Percentiles rank a stretch among this genome's conserved stretches.
These are phyloP conservation scores for Onthophagus taurus DNA, from an alignment of 1,140 invertebrate genomes.

Conservation along the genomic window DNA sequence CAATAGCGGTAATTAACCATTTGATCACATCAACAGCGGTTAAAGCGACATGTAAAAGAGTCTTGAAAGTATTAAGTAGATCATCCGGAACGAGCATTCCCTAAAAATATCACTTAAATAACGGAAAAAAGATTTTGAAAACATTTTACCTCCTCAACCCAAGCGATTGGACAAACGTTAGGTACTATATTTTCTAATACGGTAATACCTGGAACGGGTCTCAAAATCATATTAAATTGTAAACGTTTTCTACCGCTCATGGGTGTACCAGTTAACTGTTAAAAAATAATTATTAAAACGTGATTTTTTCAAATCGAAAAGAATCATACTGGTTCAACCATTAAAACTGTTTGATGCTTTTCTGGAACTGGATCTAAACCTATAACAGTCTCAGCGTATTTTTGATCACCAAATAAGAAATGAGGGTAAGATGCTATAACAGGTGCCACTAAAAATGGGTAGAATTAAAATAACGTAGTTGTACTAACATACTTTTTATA, in stretches of 20 bases:
- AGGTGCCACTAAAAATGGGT: slow-evolving; percentile 5
- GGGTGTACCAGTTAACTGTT: slow-evolving; percentile 12
- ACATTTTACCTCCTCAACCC: background rate
- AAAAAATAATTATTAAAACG: background rate
- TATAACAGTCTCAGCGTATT: slow-evolving; percentile 5
- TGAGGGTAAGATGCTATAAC: slow-evolving; percentile 11
- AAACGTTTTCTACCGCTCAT: slow-evolving; percentile 7
- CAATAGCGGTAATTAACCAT: background rate
- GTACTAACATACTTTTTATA: background rate
- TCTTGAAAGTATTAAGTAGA: background rate
- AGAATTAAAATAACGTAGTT: background rate
- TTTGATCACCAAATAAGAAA: slow-evolving; percentile 6
- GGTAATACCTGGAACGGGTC: slow-evolving; percentile 9
- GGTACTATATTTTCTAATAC: background rate
- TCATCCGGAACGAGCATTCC: background rate
- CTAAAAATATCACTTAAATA: background rate
- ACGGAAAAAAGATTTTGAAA: background rate
- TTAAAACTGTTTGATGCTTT: slow-evolving; percentile 3
- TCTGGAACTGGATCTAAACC: slow-evolving; percentile 2
- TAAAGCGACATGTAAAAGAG: background rate
- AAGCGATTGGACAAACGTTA: background rate
- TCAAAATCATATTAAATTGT: slow-evolving; percentile 13
- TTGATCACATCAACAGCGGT: background rate
- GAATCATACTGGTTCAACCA: slow-evolving; percentile 11
- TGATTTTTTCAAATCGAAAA: background rate